Base-by-base conservation (phyloP, 2,888 invertebrate species). In the Plebejus anna region DNA sequence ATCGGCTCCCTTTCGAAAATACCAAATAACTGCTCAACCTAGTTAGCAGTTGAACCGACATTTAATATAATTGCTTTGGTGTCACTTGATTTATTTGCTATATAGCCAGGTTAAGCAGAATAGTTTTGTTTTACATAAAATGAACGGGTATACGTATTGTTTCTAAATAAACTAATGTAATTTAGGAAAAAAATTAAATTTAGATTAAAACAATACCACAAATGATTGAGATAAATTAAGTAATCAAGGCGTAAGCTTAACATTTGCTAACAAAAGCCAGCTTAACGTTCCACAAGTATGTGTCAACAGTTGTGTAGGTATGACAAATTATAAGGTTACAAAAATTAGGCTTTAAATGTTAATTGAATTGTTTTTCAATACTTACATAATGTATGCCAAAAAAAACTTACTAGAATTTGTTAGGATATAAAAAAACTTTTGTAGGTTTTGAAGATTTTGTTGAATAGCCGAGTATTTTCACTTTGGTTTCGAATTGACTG, bases 1-100 rank as follows among this genome's bases (percentile, higher is more conserved):
- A 32, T 66, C 32, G 36, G 22, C 66, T 66, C 66, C 66, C 66
- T 66, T 66, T 66, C 66, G 32, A 66, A 66, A 66, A 66, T 66
- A 66, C 66, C 66, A 66, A 66, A 66, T 66, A 66, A 32, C 66
- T 66, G 66, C 66, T 36, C 66, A 36, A 32, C 11, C 66, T 66
- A 66, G 66, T 36, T 32, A 66, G 13, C 66, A 16, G 9, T 66
- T 66, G 32, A 66, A 32, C 32, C 32, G 32, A 36, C 32, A 66
- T 66, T 36, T 3, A 66, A 32, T 16, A 13, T 16, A 66, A 32
- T 32, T 36, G 32, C 32, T 11, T 66, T 16, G 66, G 32, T 66
- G 66, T 32, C 66, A 66, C 32, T 66, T 13, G 4, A 61, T 32
- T 36, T 66, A 66, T 66, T 66, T 16, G 32, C 1, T 66, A 13